Evolutionary conservation across 1,140 invertebrate genomes (phyloP).

Genomic region (Leucophenga varia): DNA sequence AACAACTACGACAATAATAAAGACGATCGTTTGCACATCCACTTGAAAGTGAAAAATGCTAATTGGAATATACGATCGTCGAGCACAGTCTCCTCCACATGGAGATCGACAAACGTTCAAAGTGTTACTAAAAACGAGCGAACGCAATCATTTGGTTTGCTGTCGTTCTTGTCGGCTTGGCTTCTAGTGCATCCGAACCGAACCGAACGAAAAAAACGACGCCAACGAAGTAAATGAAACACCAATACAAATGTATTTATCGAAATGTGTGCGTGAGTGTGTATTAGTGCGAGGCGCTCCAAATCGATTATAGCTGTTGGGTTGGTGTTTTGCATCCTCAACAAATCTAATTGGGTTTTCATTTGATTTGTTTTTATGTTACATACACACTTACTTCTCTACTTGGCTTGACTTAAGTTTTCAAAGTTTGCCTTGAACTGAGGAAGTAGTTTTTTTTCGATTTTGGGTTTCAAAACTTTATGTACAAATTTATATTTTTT

Average conservation of each 20-base stretch:
- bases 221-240: neutral
- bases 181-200: neutral
- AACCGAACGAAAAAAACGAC: neutral
- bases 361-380: neutral
- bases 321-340: slow-evolving; percentile 4
- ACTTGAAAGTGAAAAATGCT: slow-evolving; percentile 5
- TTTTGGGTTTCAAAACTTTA: neutral
- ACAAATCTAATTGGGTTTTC: slow-evolving; percentile 7
- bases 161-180: neutral
- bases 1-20: neutral
- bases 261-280: neutral
- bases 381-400: no score
- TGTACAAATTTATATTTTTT: no score
- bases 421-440: slow-evolving; percentile 52
- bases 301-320: no score
- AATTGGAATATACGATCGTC: slow-evolving; percentile 40
- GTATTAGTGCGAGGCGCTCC: slow-evolving; percentile 12
- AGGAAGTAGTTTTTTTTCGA: slow-evolving; percentile 31
- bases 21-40: neutral
- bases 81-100: slow-evolving; percentile 54
- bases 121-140: slow-evolving; percentile 52
- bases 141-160: slow-evolving; percentile 23
- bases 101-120: slow-evolving; percentile 57
- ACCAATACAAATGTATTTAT: no score
- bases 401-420: no score